A percentile compares a stretch with the other conserved stretches of the same genome.
Evolutionary conservation across 1,140 invertebrate genomes (phyloP).

Genomic region (Microvelia longipes): DNA sequence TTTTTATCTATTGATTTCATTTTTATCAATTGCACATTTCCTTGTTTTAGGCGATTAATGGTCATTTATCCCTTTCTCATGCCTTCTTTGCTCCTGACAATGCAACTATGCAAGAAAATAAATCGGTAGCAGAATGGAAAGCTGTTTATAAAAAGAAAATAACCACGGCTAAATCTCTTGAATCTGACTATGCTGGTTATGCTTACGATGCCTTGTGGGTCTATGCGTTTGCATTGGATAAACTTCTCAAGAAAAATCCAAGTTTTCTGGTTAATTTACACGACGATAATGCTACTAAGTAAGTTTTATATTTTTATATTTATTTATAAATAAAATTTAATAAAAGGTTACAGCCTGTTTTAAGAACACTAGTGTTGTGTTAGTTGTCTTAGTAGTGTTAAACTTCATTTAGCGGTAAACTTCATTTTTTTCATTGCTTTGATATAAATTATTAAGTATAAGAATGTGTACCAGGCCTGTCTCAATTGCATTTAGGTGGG

Average conservation of each 20-base stretch:
- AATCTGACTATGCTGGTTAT: slow-evolving; percentile 50
- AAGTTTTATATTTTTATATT: slow-evolving; percentile 29
- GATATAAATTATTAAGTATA: too few relatives aligned
- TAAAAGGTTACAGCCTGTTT: too few relatives aligned
- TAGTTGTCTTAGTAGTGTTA: too few relatives aligned
- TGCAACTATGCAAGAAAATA: slow-evolving; percentile 46
- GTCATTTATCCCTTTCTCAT: slow-evolving; percentile 55
- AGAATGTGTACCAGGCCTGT: too few relatives aligned
- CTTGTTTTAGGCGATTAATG: slow-evolving; percentile 45
- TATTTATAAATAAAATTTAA: slow-evolving; percentile 28
- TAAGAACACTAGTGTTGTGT: too few relatives aligned
- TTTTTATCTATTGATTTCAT: too few relatives aligned
- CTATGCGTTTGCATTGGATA: slow-evolving; percentile 55
- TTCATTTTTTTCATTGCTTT: too few relatives aligned
- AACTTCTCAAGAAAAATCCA: slow-evolving; percentile 40
- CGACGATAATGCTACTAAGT: slow-evolving; percentile 39
- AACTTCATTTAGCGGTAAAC: too few relatives aligned
- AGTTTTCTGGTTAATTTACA: slow-evolving; percentile 42
- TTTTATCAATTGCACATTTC: neutral
- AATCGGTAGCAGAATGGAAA: slow-evolving; percentile 41
- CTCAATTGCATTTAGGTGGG: too few relatives aligned
- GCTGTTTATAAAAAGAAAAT: slow-evolving; percentile 31
- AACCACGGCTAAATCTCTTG: neutral
- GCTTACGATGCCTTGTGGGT: slow-evolving; percentile 75
- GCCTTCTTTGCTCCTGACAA: slow-evolving; percentile 45